Conservation (phyloP, 2,888 invertebrate genomes). For the Creontiades dilutus region DNA sequence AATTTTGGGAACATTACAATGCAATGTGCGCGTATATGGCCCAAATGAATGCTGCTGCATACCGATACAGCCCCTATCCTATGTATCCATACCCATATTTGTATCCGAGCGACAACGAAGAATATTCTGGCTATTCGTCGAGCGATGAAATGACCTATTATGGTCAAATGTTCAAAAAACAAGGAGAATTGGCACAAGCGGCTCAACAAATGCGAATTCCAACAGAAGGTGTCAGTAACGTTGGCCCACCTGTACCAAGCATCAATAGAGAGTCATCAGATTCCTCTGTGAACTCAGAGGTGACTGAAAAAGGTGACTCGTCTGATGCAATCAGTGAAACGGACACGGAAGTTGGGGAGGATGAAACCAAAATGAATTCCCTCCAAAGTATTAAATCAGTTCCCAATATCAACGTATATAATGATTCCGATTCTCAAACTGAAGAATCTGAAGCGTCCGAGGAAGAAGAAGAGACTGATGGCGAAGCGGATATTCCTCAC, state of each 20-base stretch:
- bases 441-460: constrained; percentile 77
- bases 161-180: constrained; percentile 74
- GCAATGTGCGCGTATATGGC: constrained; percentile 77
- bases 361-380: constrained; percentile 75
- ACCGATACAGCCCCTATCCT: constrained; percentile 76
- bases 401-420: constrained; percentile 80
- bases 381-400: constrained; percentile 81
- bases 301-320: constrained; percentile 76
- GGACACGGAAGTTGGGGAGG: constrained; percentile 68
- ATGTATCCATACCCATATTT: constrained; percentile 77
- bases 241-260: background rate
- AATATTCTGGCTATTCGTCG: constrained; percentile 79
- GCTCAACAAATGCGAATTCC: constrained; percentile 24
- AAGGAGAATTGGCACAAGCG: constrained; percentile 58
- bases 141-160: constrained; percentile 79
- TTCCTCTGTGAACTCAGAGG: constrained; percentile 57
- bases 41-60: constrained; percentile 76
- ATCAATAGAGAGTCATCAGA: constrained; percentile 57
- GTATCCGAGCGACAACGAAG: constrained; percentile 77
- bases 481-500: constrained; percentile 78
- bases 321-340: constrained; percentile 75
- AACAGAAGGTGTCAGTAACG: background rate
- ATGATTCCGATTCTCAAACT: constrained; percentile 76
- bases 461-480: constrained; percentile 73
- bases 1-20: constrained; percentile 77